Evolutionary conservation across 2,113 vertebrate species (phyloP).

Genomic region (Lagopus muta): DNA sequence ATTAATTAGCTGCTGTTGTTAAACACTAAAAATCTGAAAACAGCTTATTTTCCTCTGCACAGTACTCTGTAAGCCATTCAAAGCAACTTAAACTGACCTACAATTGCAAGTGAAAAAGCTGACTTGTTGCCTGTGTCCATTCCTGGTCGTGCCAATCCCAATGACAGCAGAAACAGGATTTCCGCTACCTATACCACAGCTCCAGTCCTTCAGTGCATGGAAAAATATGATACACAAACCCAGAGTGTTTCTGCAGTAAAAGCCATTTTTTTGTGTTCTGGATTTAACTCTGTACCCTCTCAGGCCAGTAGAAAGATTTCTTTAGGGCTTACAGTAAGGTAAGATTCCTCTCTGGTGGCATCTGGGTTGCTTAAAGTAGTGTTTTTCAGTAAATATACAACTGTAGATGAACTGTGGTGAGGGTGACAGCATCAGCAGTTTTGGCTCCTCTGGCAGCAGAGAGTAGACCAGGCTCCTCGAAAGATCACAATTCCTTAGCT

Average conservation of each 20-base stretch:
- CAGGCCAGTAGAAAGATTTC: neutral
- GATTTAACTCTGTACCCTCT: neutral
- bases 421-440: neutral
- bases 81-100: neutral
- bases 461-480: neutral
- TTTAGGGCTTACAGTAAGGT: neutral
- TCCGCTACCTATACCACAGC: neutral
- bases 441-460: neutral
- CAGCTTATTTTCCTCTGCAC: neutral
- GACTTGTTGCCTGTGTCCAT: neutral
- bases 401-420: neutral
- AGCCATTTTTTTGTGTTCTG: neutral
- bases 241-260: neutral
- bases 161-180: neutral
- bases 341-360: accelerated
- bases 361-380: neutral
- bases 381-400: accelerated
- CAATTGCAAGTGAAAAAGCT: neutral
- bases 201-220: neutral
- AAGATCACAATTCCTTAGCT: accelerated
- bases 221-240: neutral
- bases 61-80: neutral
- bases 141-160: neutral
- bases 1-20: slow-evolving; percentile 45
- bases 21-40: slow-evolving; percentile 33